A percentile compares a stretch with the other conserved stretches of the same genome.
Evolutionary conservation across 2,888 invertebrate genomes (phyloP).

Genomic region (Fissipunctia ypsillon): DNA sequence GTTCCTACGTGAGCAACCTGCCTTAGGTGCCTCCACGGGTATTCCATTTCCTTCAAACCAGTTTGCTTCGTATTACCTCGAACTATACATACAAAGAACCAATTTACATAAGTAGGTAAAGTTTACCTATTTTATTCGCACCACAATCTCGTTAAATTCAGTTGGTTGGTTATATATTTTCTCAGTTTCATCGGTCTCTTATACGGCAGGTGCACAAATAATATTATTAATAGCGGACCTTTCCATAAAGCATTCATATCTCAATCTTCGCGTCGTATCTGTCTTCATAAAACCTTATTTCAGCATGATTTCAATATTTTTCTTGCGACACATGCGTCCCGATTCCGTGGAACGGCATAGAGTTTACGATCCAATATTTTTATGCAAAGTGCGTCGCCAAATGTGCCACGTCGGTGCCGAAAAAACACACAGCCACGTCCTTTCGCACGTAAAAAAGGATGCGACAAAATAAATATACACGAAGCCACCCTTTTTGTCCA

Average conservation of each 20-base stretch:
- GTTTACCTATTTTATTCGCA: conserved; percentile 32
- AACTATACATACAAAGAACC: conserved; percentile 42
- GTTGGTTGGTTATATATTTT: conserved; percentile 43
- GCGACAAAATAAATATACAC: conserved; percentile 90
- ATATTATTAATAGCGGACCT: conserved; percentile 72
- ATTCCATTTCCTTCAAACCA: conserved; percentile 69
- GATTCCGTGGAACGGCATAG: conserved; percentile 81
- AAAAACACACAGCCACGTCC: conserved; percentile 87
- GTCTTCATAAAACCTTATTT: conserved; percentile 84
- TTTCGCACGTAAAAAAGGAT: conserved; percentile 90
- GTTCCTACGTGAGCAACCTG: conserved; percentile 69
- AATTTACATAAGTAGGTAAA: conserved; percentile 53
- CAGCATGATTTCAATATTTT: conserved; percentile 84
- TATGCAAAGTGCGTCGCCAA: conserved; percentile 90
- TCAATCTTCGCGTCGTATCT: conserved; percentile 80
- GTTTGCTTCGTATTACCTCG: conserved; percentile 49
- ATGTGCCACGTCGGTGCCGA: conserved; percentile 86
- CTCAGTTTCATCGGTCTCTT: conserved; percentile 25
- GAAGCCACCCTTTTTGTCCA: conserved; percentile 90
- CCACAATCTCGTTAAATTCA: conserved; percentile 37
- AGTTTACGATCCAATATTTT: conserved; percentile 90
- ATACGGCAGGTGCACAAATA: conserved; percentile 75
- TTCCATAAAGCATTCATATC: conserved; percentile 78
- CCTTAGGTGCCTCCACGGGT: conserved; percentile 70
- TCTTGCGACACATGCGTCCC: conserved; percentile 83